A percentile compares a stretch with the other conserved stretches of the same genome.
Evolutionary conservation across 1,140 invertebrate genomes (phyloP).

Genomic region (Macrocentrus cingulum): DNA sequence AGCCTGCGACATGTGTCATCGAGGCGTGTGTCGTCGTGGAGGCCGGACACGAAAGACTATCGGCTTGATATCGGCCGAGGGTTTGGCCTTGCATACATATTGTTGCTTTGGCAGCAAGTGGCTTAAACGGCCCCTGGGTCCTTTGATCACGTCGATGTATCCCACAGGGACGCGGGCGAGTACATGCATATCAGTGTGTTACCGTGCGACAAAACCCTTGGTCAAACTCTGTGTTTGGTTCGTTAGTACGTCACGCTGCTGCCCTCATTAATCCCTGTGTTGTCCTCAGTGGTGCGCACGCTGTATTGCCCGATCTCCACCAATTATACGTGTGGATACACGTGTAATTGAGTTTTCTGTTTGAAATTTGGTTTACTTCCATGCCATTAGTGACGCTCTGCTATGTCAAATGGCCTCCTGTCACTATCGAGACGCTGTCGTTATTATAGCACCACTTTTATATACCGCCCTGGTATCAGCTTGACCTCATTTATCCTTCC

Average conservation of each 20-base stretch:
- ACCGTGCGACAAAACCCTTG: conserved; percentile 10
- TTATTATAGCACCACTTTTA: background rate
- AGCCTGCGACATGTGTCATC: conserved; percentile 49
- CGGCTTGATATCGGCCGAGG: conserved; percentile 43
- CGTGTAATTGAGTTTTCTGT: too few relatives aligned
- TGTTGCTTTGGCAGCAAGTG: conserved; percentile 45
- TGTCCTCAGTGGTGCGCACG: background rate
- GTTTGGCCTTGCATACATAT: conserved; percentile 51
- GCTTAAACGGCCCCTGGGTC: conserved; percentile 38
- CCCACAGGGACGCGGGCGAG: conserved; percentile 3
- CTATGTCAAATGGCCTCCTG: too few relatives aligned
- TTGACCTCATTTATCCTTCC: conserved; percentile 7
- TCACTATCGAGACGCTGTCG: background rate
- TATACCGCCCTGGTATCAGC: background rate
- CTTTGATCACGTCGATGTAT: conserved; percentile 5
- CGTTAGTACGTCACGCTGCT: conserved; percentile 12
- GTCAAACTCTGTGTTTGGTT: background rate
- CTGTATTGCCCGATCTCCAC: background rate
- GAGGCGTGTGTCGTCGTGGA: conserved; percentile 44
- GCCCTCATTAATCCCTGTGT: conserved; percentile 1
- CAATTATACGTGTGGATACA: conserved; percentile 5
- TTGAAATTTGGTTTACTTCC: too few relatives aligned
- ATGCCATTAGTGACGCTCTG: too few relatives aligned
- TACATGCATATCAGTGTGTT: conserved; percentile 2
- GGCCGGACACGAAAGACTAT: conserved; percentile 40